Evolutionary conservation across 2,888 invertebrate species (phyloP), one percentile per base, ranked within the genome.

Genomic region (Latheticus oryzae): DNA sequence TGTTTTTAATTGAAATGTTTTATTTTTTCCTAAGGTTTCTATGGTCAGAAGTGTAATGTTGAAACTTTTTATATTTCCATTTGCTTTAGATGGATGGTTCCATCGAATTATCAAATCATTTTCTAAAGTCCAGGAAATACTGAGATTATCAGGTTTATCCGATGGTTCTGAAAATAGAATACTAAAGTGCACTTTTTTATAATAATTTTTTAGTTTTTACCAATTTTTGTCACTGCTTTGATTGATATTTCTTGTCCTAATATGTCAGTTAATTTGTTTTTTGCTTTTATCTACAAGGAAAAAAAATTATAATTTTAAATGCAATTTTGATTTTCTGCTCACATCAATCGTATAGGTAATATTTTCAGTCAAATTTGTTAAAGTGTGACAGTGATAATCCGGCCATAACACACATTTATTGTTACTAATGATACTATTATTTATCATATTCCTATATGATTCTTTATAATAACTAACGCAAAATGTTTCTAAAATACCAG

Each of bases 381-480:
- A 42, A 33, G 53, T 61, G 5, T 33, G 47, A 51, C 67, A 70
- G 15, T 66, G 58, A 50, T 28, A 65, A 3, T 63, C 47, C 7
- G 57, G 33, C 67, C 68, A 68, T 33, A 69, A 12, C 37, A 38
- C 24, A 60, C 69, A 65, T 21, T 17, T 1, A 51, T 23, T 12
- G 1, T 30, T 15, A 13, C 1, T 13, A 16, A 43, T 5, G 28
- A 4, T 16, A 15, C 12, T 5, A 3, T 8, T 15, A 15, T 13
- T 33, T 33, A 3, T 5, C 7, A 15, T 3, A 1, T 2, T 8
- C 15, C 15, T 5, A 4, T 33, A 15, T 2, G 15, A 4, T 11
- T 1, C 7, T 24, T 3, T 7, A 7, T 13, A 13, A 33, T 33
- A 28, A 2, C 16, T 9, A 26, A 70, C 56, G 15, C 32, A 17